Evolutionary conservation across 35 echinoderm and acorn worm species (phyloP).

Genomic region (Patiria miniata): DNA sequence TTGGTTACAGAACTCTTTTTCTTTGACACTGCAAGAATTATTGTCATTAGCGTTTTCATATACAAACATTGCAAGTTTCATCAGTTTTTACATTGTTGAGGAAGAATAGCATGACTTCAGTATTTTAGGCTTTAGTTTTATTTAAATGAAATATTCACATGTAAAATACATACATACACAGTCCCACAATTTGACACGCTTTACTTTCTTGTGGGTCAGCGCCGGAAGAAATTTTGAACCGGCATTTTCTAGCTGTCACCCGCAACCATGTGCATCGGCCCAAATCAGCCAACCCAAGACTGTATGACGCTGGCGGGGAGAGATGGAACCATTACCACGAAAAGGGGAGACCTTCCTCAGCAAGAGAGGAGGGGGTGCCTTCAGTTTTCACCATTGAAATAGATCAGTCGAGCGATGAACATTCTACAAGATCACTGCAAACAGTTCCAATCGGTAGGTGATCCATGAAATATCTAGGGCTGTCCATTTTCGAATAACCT

Average conservation of each 20-base stretch:
- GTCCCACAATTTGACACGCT: too few relatives aligned
- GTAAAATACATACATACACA: too few relatives aligned
- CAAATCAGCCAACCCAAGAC: conserved; percentile 25
- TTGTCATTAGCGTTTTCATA: too few relatives aligned
- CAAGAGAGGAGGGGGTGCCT: not conserved
- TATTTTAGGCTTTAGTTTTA: too few relatives aligned
- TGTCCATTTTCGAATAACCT: too few relatives aligned
- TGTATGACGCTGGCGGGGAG: not conserved
- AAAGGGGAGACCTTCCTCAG: conserved; percentile 5
- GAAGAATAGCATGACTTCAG: too few relatives aligned
- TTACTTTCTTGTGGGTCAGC: not conserved
- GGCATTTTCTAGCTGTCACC: conserved; percentile 32
- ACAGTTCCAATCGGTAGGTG: conserved; percentile 8
- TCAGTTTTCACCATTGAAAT: conserved; percentile 6
- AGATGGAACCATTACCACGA: not conserved
- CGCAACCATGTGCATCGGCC: conserved; percentile 25
- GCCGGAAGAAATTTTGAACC: not conserved
- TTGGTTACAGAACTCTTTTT: too few relatives aligned
- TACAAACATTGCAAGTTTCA: too few relatives aligned
- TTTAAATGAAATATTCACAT: too few relatives aligned
- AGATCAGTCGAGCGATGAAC: not conserved
- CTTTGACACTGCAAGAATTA: too few relatives aligned
- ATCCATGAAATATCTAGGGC: too few relatives aligned
- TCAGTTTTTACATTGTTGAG: too few relatives aligned
- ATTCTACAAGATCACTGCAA: not conserved